Conservation (phyloP, 2,797 vertebrate species). For the Tokudaia muenninki region DNA sequence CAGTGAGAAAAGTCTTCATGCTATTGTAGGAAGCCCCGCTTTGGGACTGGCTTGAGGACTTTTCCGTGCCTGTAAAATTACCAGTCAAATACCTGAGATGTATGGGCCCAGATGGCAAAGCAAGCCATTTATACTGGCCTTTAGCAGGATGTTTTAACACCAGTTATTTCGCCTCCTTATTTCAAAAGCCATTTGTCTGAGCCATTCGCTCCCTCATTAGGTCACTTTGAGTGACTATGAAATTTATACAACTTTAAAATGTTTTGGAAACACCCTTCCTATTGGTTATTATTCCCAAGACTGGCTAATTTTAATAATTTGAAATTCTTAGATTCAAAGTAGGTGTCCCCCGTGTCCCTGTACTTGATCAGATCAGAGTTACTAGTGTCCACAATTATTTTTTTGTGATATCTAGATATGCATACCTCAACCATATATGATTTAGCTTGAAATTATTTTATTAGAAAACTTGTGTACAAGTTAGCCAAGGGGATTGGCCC, state of each 20-base stretch:
- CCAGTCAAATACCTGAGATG: slow-evolving; percentile 5
- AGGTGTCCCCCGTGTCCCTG: slow-evolving; percentile 33
- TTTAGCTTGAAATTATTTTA: slow-evolving; percentile 14
- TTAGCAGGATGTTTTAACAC: not conserved
- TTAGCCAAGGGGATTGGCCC: not conserved
- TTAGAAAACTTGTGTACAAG: not conserved
- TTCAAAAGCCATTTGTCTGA: slow-evolving; percentile 45
- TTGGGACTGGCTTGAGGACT: not conserved
- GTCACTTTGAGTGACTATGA: slow-evolving; percentile 19
- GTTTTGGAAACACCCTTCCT: not conserved
- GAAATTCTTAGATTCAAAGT: slow-evolving; percentile 62
- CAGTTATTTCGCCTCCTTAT: slow-evolving; percentile 1
- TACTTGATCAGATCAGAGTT: not conserved
- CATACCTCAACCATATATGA: not conserved
- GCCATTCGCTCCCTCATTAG: not conserved
- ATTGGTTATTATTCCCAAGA: slow-evolving; percentile 16
- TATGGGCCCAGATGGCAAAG: not conserved
- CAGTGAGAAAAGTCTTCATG: not conserved
- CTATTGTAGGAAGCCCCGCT: not conserved
- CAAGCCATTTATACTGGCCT: not conserved
- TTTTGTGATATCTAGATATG: not conserved
- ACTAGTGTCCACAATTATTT: slow-evolving; percentile 8
- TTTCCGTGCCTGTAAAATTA: not conserved
- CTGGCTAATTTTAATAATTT: slow-evolving; percentile 52
- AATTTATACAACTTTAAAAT: slow-evolving; percentile 47